These are phyloP conservation scores for Patiria miniata DNA, from an alignment of 35 echinoderm and acorn worm genomes.

Conservation along the genomic window DNA sequence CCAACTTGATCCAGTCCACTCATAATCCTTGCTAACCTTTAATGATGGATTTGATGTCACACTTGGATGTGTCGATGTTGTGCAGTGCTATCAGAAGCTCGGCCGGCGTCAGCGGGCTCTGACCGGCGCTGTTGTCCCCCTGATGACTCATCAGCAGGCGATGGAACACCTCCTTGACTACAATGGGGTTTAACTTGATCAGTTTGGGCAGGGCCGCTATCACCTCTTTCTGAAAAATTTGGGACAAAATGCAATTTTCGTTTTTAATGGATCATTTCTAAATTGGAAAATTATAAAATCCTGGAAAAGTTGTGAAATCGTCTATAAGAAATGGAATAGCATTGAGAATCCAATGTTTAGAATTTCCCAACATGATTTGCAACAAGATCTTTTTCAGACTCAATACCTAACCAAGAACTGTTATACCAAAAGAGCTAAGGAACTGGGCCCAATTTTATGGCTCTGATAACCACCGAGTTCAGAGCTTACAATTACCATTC, in stretches of 20 bases:
- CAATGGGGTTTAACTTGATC: conserved; percentile 93
- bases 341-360: too few relatives aligned
- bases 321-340: background rate
- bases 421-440: too few relatives aligned
- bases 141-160: conserved; percentile 94
- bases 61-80: conserved; percentile 89
- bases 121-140: conserved; percentile 85
- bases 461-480: too few relatives aligned
- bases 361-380: too few relatives aligned
- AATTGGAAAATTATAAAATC: background rate
- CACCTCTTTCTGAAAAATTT: conserved; percentile 85
- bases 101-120: conserved; percentile 92
- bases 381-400: too few relatives aligned
- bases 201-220: conserved; percentile 91
- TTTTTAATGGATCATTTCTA: too few relatives aligned
- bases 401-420: too few relatives aligned
- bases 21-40: conserved; percentile 65
- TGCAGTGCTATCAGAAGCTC: conserved; percentile 91
- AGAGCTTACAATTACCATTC: too few relatives aligned
- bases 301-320: background rate
- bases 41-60: conserved; percentile 99
- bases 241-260: background rate
- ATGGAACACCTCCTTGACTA: conserved; percentile 98
- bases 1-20: too few relatives aligned
- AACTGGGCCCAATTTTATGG: too few relatives aligned